Percentiles rank a stretch among this genome's conserved stretches.
Conservation (phyloP, 2,888 invertebrate genomes). For the Calameuta filiformis region DNA sequence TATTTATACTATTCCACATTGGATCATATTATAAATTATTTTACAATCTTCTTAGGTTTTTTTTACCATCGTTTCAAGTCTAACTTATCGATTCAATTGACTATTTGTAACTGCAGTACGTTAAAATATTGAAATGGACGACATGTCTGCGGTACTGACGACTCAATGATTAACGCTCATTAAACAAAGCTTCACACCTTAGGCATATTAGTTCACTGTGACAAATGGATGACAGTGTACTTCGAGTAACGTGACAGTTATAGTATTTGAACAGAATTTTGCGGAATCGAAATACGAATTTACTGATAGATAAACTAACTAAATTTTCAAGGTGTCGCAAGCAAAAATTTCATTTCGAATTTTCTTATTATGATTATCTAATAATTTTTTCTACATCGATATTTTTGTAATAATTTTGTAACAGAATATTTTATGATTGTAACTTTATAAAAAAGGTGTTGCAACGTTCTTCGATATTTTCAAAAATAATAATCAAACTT, state of each 20-base stretch:
- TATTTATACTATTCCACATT: slow-evolving; percentile 21
- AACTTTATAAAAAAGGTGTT: background rate
- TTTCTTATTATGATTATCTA: background rate
- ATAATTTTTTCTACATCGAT: too few species aligned
- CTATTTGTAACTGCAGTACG: background rate
- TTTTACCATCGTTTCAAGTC: background rate
- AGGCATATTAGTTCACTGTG: background rate
- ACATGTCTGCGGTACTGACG: background rate
- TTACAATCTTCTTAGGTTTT: background rate
- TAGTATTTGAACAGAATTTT: background rate
- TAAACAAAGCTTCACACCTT: background rate
- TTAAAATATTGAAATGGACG: background rate
- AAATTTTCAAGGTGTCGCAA: background rate
- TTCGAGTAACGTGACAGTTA: background rate
- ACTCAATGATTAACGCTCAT: background rate
- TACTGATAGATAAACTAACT: background rate
- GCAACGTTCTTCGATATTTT: background rate
- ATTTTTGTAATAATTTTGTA: background rate
- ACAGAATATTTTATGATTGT: background rate
- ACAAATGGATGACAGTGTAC: background rate
- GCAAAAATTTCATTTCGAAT: background rate
- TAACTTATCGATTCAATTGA: background rate
- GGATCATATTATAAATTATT: background rate
- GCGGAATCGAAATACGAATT: background rate
- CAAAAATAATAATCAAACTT: background rate